phyloP scores from a whole-genome alignment of 2,888 invertebrate species.

The Polyploca ridens region DNA sequence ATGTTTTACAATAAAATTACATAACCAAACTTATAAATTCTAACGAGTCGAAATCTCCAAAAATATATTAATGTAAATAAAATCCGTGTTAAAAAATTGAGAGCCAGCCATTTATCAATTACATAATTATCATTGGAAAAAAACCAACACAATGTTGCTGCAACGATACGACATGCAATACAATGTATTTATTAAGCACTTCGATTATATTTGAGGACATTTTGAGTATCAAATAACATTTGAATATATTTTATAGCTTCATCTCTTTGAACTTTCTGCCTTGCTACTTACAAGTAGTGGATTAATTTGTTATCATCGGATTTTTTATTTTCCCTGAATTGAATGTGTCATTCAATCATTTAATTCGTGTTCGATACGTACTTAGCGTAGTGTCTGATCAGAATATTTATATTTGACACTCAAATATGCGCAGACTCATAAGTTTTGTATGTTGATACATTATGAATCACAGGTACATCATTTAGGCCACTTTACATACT shows the following conservation, averaged over 20 bases:
- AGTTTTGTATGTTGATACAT: slow-evolving; percentile 33
- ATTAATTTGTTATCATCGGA: neutral
- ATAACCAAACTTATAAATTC: neutral
- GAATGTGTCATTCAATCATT: neutral
- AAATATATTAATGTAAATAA: slow-evolving; percentile 3
- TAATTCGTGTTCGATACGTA: neutral
- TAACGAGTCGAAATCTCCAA: slow-evolving; percentile 10
- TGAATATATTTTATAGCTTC: neutral
- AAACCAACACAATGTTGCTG: slow-evolving; percentile 21
- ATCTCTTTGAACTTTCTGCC: neutral
- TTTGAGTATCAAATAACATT: neutral
- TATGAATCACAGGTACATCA: slow-evolving; percentile 42
- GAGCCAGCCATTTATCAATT: slow-evolving; percentile 56
- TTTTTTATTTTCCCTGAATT: neutral
- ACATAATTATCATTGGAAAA: slow-evolving; percentile 14
- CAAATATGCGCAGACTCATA: slow-evolving; percentile 32
- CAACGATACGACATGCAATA: slow-evolving; percentile 9
- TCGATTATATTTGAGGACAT: slow-evolving; percentile 19
- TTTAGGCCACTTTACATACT: slow-evolving; percentile 32
- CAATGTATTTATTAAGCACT: slow-evolving; percentile 34
- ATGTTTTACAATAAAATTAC: neutral
- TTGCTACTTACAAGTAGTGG: neutral
- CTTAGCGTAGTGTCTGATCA: neutral
- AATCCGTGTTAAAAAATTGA: slow-evolving; percentile 38
- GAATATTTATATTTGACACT: slow-evolving; percentile 22